Conservation (phyloP, 2,888 invertebrate species). For the Temnothorax rugatulus region DNA sequence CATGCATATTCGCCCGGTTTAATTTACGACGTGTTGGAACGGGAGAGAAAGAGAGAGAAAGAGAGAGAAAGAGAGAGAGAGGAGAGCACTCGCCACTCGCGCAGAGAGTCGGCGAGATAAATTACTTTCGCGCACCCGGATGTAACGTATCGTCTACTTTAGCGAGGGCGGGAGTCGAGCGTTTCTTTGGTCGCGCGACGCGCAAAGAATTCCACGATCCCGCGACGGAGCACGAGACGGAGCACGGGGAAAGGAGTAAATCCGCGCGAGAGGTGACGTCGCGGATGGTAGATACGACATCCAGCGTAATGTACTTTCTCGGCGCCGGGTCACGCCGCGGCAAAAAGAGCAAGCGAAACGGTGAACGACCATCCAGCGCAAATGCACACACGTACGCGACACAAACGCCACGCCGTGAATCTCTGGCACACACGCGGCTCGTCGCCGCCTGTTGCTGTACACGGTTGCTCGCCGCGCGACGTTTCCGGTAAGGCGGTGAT, state of each 20-base stretch:
- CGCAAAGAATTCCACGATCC: slow-evolving; percentile 32
- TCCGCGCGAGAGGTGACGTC: slow-evolving; percentile 26
- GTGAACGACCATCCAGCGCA: slow-evolving; percentile 12
- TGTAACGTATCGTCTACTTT: slow-evolving; percentile 30
- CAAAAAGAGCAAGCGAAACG: slow-evolving; percentile 31
- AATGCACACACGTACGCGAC: not conserved
- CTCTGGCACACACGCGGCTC: slow-evolving; percentile 47
- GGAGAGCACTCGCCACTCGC: not conserved
- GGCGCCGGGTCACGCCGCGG: slow-evolving; percentile 28
- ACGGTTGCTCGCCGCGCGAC: slow-evolving; percentile 4
- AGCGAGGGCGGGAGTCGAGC: not conserved
- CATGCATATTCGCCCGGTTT: not conserved
- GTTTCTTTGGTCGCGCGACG: slow-evolving; percentile 29
- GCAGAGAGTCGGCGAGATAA: slow-evolving; percentile 22
- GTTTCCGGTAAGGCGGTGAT: slow-evolving; percentile 32
- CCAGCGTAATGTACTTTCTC: slow-evolving; percentile 50
- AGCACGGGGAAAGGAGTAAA: not conserved
- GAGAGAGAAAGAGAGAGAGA: not conserved
- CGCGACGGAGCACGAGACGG: not conserved
- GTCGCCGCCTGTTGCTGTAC: slow-evolving; percentile 73
- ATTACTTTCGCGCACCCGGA: slow-evolving; percentile 22
- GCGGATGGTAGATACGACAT: slow-evolving; percentile 27
- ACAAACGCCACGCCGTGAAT: slow-evolving; percentile 21
- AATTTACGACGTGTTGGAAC: slow-evolving; percentile 36
- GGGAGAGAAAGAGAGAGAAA: not conserved